phyloP scores from a whole-genome alignment of 2,797 vertebrate species.

The Spinus pinus region DNA sequence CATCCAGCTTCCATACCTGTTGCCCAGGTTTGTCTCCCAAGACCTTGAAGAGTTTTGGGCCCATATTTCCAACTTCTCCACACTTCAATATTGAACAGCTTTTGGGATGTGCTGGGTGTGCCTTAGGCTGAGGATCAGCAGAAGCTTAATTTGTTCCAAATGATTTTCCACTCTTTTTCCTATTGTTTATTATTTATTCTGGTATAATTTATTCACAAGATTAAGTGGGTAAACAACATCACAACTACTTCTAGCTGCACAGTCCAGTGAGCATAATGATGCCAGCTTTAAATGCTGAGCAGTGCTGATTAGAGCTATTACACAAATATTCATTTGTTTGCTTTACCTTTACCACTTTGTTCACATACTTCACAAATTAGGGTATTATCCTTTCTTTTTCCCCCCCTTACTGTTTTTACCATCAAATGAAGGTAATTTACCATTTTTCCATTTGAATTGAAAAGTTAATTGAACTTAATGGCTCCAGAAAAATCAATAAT shows the following conservation, averaged over 20 bases:
- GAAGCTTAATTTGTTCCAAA: constrained; percentile 9
- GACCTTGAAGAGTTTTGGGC: neutral
- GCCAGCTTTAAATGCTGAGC: neutral
- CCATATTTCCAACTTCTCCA: neutral
- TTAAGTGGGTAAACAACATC: constrained; percentile 58
- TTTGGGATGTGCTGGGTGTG: neutral
- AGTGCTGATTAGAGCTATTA: neutral
- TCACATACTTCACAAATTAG: constrained; percentile 63
- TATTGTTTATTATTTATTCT: constrained; percentile 62
- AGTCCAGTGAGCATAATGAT: constrained; percentile 56
- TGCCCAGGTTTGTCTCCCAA: neutral
- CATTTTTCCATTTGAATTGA: constrained; percentile 72
- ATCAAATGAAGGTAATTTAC: constrained; percentile 66
- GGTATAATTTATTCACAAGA: constrained; percentile 59
- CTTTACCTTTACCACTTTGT: constrained; percentile 39
- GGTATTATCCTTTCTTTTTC: constrained; percentile 10
- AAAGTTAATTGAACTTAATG: constrained; percentile 79
- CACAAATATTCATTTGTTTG: constrained; percentile 26
- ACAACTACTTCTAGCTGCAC: constrained; percentile 20
- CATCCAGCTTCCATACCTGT: neutral
- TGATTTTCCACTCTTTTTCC: constrained; percentile 34
- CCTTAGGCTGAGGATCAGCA: neutral
- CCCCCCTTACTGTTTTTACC: constrained; percentile 60
- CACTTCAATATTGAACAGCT: neutral
- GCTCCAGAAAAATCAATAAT: constrained; percentile 78